A percentile compares a stretch with the other conserved stretches of the same genome.
These are phyloP conservation scores for Chunga burmeisteri DNA, from an alignment of 2,113 vertebrate genomes.

Conservation along the genomic window DNA sequence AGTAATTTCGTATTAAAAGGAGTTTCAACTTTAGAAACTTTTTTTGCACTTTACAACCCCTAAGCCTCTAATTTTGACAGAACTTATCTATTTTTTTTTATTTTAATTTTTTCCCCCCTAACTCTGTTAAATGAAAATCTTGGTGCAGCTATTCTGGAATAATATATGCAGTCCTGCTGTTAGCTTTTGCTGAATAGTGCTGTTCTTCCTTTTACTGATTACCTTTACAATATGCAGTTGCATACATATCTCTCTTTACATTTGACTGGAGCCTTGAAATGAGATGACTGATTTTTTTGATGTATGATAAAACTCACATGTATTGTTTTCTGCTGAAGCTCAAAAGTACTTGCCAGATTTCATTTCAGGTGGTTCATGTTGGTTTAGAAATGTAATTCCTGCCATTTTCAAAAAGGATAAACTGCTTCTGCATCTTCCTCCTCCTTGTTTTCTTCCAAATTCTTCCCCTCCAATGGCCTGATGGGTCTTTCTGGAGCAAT, in stretches of 20 bases:
- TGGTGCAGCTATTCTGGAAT: neutral
- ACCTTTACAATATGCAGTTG: neutral
- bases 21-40: neutral
- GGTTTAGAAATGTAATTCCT: neutral
- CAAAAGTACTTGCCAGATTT: neutral
- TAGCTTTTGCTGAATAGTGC: neutral
- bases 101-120: neutral
- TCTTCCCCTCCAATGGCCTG: neutral
- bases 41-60: too few species aligned
- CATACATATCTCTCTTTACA: neutral
- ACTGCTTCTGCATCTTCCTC: neutral
- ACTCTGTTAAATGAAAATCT: neutral
- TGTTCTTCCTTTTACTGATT: neutral
- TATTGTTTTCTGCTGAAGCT: neutral
- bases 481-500: neutral
- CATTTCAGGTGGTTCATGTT: neutral
- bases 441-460: neutral
- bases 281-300: neutral
- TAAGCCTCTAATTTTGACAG: neutral
- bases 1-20: neutral
- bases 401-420: neutral
- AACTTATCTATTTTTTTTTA: neutral
- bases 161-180: neutral
- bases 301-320: neutral
- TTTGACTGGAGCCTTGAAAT: neutral